Conservation (phyloP, 1,140 invertebrate genomes). For the Sipha flava region DNA sequence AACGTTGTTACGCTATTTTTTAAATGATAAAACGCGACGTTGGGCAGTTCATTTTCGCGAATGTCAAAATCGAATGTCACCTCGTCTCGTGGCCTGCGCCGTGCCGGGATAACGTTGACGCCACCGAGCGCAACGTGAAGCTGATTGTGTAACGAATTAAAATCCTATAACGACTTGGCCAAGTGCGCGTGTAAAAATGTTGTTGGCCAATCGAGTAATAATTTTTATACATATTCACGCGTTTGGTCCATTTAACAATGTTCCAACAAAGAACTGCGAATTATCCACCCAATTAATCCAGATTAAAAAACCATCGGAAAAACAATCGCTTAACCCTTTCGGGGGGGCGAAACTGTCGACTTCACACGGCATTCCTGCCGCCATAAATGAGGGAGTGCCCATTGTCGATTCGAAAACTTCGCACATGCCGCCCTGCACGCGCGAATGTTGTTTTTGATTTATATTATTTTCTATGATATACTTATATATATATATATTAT, state of each 20-base stretch:
- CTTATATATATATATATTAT: too few relatives aligned
- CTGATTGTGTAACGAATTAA: not conserved
- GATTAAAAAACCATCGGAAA: slow-evolving; percentile 29
- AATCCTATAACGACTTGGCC: not conserved
- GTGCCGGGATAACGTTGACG: too few relatives aligned
- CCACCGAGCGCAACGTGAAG: too few relatives aligned
- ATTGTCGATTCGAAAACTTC: slow-evolving; percentile 1
- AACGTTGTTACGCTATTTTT: too few relatives aligned
- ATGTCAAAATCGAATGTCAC: too few relatives aligned
- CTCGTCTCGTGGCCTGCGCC: too few relatives aligned
- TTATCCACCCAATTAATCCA: slow-evolving; percentile 23
- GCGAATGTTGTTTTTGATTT: not conserved
- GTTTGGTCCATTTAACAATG: slow-evolving; percentile 16
- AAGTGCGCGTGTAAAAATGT: not conserved
- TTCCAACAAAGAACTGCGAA: not conserved
- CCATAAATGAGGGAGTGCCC: not conserved
- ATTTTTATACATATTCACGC: not conserved
- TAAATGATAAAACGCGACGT: too few relatives aligned
- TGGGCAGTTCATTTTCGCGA: too few relatives aligned
- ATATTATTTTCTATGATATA: not conserved
- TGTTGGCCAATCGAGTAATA: not conserved
- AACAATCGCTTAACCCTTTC: slow-evolving; percentile 29
- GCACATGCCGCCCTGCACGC: slow-evolving; percentile 2
- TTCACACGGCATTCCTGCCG: not conserved
- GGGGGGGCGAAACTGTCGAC: not conserved